Conservation (phyloP, 2,113 vertebrate genomes). For the Notothenia coriiceps region DNA sequence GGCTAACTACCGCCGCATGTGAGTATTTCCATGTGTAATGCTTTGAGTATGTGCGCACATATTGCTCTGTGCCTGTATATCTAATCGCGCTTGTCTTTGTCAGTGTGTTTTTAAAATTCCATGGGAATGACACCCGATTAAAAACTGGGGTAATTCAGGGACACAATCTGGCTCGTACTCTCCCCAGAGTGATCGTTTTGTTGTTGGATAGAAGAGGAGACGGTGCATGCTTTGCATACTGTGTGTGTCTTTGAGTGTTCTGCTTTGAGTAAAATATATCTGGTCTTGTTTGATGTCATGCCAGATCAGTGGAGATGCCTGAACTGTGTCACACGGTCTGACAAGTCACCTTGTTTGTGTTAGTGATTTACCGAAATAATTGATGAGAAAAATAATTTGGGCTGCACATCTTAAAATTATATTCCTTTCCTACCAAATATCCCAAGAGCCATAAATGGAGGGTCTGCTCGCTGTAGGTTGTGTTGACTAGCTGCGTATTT, state of each 20-base stretch:
- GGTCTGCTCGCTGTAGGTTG: slow-evolving; percentile 5
- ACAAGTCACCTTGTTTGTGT: slow-evolving; percentile 24
- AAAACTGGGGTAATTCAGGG: slow-evolving; percentile 68
- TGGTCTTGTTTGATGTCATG: slow-evolving; percentile 27
- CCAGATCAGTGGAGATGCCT: slow-evolving; percentile 44
- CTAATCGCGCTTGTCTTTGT: slow-evolving; percentile 69
- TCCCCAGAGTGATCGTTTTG: slow-evolving; percentile 54
- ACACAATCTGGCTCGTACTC: slow-evolving; percentile 63
- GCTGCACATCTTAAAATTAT: slow-evolving; percentile 4
- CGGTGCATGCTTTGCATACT: slow-evolving; percentile 10
- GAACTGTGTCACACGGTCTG: slow-evolving; percentile 34
- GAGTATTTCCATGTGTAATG: slow-evolving; percentile 29
- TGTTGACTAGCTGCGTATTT: slow-evolving; percentile 10
- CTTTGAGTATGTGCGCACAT: slow-evolving; percentile 43
- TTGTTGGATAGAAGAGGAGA: slow-evolving; percentile 30
- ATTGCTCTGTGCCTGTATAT: slow-evolving; percentile 62
- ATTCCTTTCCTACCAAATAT: background rate
- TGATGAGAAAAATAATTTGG: slow-evolving; percentile 11
- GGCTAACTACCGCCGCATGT: slow-evolving; percentile 54
- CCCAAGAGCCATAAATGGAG: slow-evolving; percentile 13
- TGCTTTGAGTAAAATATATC: slow-evolving; percentile 18
- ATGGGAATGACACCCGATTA: slow-evolving; percentile 69
- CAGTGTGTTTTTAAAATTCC: slow-evolving; percentile 79
- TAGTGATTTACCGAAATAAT: slow-evolving; percentile 28
- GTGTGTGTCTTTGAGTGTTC: background rate